Base-by-base conservation (phyloP, 1,140 invertebrate genomes). In the Colletes latitarsis region DNA sequence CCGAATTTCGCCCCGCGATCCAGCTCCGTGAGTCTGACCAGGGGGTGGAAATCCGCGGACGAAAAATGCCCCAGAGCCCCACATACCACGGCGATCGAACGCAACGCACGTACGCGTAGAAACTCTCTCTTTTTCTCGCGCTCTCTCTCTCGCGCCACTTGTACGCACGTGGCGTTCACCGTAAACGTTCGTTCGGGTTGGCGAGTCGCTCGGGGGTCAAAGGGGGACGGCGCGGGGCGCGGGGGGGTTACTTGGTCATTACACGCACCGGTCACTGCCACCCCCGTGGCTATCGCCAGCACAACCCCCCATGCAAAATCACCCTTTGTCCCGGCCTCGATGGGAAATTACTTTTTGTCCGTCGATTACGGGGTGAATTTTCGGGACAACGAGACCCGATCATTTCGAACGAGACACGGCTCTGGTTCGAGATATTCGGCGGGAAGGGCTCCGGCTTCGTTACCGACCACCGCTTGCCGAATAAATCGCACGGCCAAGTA, bases 301-400 rank as follows among this genome's bases (percentile, higher is more conserved):
- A 82, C 83, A 75, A 88, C 85, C 86, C 88, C 88, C 91, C 88
- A 90, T 91, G 89, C 90, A 92, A 93, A 93, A 93, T 93, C 91
- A 92, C 92, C 92, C 92, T 93, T 93, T 93, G 92, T 93, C 91
- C 91, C 81, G 89, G 68, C 30, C 84, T 89, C 84, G 89, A 91
- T 92, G 91, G 90, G 89, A 93, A 93, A 93, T 93, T 93, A 93
- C 92, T 93, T 93, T 93, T 93, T 92, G 92, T 91, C 89, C 88
- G 87, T 92, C 91, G 91, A 93, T 93, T 92, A 92, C 89, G 88
- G 89, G 88, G 90, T 90, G 88, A 93, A 93, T 92, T 93, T 93
- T 92, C 89, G 88, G 57, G 89, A 90, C 89, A 88, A 90, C 83
- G 88, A 88, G 87, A 91, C 84, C 85, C 90, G 89, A 92, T 92